These are phyloP conservation scores for Nebria brevicollis DNA, from an alignment of 2,888 invertebrate species.

Conservation along the genomic window DNA sequence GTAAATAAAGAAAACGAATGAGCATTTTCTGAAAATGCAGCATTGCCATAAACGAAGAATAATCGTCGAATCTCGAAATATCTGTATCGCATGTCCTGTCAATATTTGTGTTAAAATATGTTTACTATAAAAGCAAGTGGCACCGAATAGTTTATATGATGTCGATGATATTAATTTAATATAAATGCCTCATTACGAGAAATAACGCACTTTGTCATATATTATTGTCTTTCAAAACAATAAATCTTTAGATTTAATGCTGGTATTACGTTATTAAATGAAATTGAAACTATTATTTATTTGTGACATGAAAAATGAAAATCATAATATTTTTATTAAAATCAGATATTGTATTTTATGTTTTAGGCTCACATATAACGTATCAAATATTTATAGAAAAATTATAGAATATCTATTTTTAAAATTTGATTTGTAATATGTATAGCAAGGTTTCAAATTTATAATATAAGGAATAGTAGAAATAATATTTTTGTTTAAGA, in stretches of 20 bases:
- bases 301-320: background rate
- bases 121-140: conserved; percentile 35
- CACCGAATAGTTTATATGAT: conserved; percentile 29
- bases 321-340: background rate
- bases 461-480: too few relatives aligned
- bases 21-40: background rate
- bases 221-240: background rate
- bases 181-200: conserved; percentile 37
- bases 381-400: too few relatives aligned
- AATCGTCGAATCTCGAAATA: conserved; percentile 31
- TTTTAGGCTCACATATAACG: background rate
- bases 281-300: background rate
- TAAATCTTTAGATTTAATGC: background rate
- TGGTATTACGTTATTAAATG: background rate
- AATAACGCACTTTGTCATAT: conserved; percentile 25
- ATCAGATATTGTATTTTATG: background rate
- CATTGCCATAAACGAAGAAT: conserved; percentile 7
- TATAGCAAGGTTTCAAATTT: too few relatives aligned
- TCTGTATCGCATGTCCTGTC: conserved; percentile 45
- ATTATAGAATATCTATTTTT: too few relatives aligned
- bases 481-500: too few relatives aligned
- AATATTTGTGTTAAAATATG: conserved; percentile 44
- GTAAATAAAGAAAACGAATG: conserved; percentile 1
- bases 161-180: conserved; percentile 45
- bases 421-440: too few relatives aligned